Conservation (phyloP, 2,113 vertebrate species). For the Salvelinus sp. region DNA sequence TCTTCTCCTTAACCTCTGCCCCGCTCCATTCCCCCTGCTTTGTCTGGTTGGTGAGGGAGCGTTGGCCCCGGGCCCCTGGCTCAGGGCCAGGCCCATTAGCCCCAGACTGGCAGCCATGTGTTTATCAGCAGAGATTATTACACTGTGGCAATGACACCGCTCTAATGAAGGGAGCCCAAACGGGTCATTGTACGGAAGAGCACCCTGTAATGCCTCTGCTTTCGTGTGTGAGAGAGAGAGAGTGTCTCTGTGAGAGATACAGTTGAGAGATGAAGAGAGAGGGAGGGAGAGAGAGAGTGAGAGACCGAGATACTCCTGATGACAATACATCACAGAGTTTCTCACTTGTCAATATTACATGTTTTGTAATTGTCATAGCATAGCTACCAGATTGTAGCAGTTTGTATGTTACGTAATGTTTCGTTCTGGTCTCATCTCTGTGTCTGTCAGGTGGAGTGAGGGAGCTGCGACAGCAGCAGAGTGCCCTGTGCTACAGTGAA, state of each 20-base stretch:
- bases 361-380: neutral
- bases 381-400: conserved; percentile 10
- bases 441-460: conserved; percentile 46
- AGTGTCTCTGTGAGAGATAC: conserved; percentile 1
- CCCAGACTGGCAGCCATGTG: conserved; percentile 68
- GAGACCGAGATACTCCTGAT: neutral
- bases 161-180: conserved; percentile 72
- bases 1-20: conserved; percentile 38
- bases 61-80: conserved; percentile 47
- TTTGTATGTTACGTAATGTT: conserved; percentile 14
- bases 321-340: neutral
- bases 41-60: conserved; percentile 30
- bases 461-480: conserved; percentile 30
- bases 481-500: neutral
- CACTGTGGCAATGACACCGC: conserved; percentile 69
- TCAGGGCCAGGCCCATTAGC: conserved; percentile 67
- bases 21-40: conserved; percentile 31
- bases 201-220: conserved; percentile 58
- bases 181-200: conserved; percentile 65
- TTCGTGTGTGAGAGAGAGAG: conserved; percentile 10
- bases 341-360: neutral
- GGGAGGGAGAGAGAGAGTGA: neutral
- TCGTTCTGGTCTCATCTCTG: neutral
- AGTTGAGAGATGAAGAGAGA: neutral
- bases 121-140: conserved; percentile 71